Conservation (phyloP, 92 coral and sea anemone species). For the Siderastrea siderea region DNA sequence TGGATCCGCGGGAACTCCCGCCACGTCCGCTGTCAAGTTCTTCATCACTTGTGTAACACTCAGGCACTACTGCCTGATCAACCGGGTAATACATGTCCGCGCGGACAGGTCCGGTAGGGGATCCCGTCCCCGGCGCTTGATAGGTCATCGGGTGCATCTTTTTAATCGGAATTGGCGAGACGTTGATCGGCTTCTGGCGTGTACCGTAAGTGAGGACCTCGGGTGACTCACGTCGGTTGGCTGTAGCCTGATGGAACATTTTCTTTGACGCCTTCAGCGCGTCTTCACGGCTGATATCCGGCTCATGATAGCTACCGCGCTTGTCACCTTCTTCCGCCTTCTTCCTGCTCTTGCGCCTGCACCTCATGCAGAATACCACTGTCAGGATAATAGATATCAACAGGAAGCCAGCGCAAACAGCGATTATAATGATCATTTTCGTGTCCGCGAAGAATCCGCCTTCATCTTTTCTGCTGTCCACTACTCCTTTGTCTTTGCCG, state of each 20-base stretch:
- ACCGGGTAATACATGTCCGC: slow-evolving; percentile 59
- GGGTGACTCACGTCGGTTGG: slow-evolving; percentile 3
- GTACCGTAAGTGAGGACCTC: slow-evolving; percentile 6
- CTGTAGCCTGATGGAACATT: slow-evolving; percentile 88
- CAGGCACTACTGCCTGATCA: slow-evolving; percentile 38
- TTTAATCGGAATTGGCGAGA: slow-evolving; percentile 68
- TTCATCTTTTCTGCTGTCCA: slow-evolving; percentile 49
- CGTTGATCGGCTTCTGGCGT: slow-evolving; percentile 41
- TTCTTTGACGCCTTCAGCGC: slow-evolving; percentile 92
- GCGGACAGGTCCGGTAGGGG: slow-evolving; percentile 49
- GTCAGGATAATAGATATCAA: slow-evolving; percentile 55
- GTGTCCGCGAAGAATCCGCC: slow-evolving; percentile 68
- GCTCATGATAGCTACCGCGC: slow-evolving; percentile 80
- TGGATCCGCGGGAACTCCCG: slow-evolving; percentile 76
- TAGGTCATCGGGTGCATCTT: slow-evolving; percentile 63
- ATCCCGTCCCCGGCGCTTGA: slow-evolving; percentile 51
- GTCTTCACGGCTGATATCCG: slow-evolving; percentile 88
- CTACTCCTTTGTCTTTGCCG: slow-evolving; percentile 21
- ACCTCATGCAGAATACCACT: slow-evolving; percentile 64
- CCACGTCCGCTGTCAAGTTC: slow-evolving; percentile 88
- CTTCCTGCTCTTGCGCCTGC: slow-evolving; percentile 60
- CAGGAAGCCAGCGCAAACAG: slow-evolving; percentile 71
- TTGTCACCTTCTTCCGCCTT: slow-evolving; percentile 36
- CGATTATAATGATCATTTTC: slow-evolving; percentile 80
- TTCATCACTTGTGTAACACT: slow-evolving; percentile 80